Conservation (phyloP, 2,113 vertebrate genomes). For the Petromus typicus region DNA sequence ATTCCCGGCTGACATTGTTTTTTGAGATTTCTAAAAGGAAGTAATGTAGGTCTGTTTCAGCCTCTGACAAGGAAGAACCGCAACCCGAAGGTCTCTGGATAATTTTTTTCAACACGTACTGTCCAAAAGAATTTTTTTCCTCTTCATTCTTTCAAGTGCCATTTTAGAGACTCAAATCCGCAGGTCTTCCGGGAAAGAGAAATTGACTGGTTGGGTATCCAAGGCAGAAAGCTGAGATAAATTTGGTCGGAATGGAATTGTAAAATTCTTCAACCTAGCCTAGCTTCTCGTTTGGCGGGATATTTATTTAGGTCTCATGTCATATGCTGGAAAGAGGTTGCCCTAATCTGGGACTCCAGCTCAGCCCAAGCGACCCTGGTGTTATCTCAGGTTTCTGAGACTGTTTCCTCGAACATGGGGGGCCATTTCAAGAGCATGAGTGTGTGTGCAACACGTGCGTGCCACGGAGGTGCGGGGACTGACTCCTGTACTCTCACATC, state of each 20-base stretch:
- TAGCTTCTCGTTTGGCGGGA: neutral
- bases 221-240: constrained; percentile 18
- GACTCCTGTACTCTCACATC: neutral
- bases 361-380: neutral
- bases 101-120: neutral
- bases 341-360: neutral
- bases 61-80: neutral
- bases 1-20: neutral
- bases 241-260: neutral
- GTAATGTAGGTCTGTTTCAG: neutral
- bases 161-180: neutral
- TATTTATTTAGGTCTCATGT: neutral
- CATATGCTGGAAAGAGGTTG: neutral
- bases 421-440: neutral
- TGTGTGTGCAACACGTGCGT: neutral
- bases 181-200: neutral
- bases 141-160: neutral
- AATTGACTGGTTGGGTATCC: neutral
- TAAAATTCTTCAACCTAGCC: neutral
- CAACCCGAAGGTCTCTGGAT: neutral
- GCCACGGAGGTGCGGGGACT: neutral
- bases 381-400: neutral
- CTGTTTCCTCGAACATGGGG: neutral
- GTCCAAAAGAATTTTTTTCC: neutral
- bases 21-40: constrained; percentile 20